Conservation (phyloP, 2,888 invertebrate species). For the Pammene aurita region DNA sequence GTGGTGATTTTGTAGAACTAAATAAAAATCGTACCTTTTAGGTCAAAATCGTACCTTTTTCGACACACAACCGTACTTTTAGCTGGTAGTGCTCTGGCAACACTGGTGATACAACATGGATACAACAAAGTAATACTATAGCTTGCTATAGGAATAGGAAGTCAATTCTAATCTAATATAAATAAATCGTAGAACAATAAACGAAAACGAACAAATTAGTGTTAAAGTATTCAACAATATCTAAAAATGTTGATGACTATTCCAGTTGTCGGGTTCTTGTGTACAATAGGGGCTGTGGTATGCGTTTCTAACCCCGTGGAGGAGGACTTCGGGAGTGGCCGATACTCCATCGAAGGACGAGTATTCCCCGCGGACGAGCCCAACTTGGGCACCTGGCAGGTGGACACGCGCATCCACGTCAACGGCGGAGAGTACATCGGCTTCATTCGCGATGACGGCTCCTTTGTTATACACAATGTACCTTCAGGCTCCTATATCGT, state of each 20-base stretch:
- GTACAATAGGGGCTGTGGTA: constrained; percentile 49
- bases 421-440: constrained; percentile 95
- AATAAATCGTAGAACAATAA: constrained; percentile 2
- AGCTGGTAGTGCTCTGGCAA: too few species aligned
- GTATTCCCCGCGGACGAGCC: constrained; percentile 88
- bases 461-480: constrained; percentile 93
- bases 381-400: constrained; percentile 87
- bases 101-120: too few species aligned
- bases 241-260: constrained; percentile 22
- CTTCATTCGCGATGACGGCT: constrained; percentile 95
- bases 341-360: constrained; percentile 91
- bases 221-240: background rate
- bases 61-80: too few species aligned
- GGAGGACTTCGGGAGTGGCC: constrained; percentile 76
- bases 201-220: background rate
- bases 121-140: too few species aligned
- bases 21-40: too few species aligned
- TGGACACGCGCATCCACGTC: constrained; percentile 89
- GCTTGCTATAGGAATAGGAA: too few species aligned
- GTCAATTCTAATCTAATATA: too few species aligned
- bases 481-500: constrained; percentile 97
- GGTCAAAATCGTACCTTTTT: too few species aligned
- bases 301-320: constrained; percentile 62
- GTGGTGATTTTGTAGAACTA: too few species aligned
- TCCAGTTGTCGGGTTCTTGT: constrained; percentile 34